Conservation (phyloP, 53 echinoderm and acorn worm genomes). For the Actinopyga echinites region DNA sequence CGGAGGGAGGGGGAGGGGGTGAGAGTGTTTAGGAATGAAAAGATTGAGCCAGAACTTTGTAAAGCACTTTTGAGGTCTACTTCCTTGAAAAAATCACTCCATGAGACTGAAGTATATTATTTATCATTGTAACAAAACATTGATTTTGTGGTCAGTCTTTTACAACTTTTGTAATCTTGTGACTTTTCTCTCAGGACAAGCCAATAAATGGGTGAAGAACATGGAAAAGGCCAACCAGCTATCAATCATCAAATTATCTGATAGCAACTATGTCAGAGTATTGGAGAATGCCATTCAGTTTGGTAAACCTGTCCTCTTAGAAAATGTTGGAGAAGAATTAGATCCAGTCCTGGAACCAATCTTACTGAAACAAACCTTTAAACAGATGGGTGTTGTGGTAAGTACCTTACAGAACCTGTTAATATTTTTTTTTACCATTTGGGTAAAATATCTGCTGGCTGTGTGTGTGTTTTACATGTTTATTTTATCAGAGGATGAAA, state of each 20-base stretch:
- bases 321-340: conserved; percentile 94
- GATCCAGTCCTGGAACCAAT: conserved; percentile 94
- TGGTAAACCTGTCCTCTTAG: conserved; percentile 94
- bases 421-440: neutral
- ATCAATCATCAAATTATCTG: conserved; percentile 89
- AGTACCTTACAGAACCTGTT: neutral
- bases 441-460: neutral
- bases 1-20: too few species aligned
- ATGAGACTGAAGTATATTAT: too few species aligned
- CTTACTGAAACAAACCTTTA: conserved; percentile 95
- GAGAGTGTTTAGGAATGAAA: too few species aligned
- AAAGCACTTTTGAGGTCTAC: too few species aligned
- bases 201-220: conserved; percentile 99
- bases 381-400: conserved; percentile 93
- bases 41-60: too few species aligned
- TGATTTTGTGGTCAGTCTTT: too few species aligned
- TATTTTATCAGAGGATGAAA: too few species aligned
- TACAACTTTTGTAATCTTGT: neutral
- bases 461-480: too few species aligned
- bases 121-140: too few species aligned
- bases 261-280: conserved; percentile 87
- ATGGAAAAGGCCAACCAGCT: conserved; percentile 96
- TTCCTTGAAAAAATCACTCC: too few species aligned
- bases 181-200: conserved; percentile 75
- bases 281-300: conserved; percentile 99